These are phyloP conservation scores for Loxodonta africana DNA, from an alignment of 2,113 vertebrate species.

Conservation along the genomic window DNA sequence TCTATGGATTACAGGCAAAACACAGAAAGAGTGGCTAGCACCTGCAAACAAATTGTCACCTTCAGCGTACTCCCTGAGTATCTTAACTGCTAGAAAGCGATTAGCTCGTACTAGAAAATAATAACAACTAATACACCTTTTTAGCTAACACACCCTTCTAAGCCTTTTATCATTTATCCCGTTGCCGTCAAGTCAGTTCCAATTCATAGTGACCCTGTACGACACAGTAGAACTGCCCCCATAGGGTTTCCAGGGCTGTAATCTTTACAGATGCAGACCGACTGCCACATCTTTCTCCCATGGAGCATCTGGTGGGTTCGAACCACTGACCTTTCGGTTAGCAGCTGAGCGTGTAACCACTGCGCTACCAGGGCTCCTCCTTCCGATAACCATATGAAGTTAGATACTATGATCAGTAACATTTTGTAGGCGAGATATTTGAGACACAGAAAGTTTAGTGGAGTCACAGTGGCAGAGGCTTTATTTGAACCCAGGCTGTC, in stretches of 20 bases:
- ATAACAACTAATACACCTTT: neutral
- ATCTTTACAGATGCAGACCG: too few relatives aligned
- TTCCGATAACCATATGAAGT: conserved; percentile 27
- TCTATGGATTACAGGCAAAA: neutral
- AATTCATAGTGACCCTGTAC: neutral
- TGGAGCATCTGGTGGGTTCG: neutral
- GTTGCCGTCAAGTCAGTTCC: neutral
- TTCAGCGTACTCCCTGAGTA: neutral
- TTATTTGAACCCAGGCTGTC: conserved; percentile 47
- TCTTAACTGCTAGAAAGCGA: conserved; percentile 52
- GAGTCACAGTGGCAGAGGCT: conserved; percentile 23
- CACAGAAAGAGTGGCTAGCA: neutral
- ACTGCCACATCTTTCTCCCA: too few relatives aligned
- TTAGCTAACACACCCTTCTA: neutral
- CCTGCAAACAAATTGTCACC: neutral
- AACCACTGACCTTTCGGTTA: neutral
- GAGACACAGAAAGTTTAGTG: conserved; percentile 16
- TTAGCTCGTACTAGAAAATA: conserved; percentile 48
- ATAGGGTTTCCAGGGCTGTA: neutral
- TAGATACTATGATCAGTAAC: conserved; percentile 21
- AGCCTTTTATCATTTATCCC: neutral
- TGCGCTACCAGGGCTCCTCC: neutral
- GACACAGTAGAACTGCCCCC: neutral
- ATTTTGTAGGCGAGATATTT: conserved; percentile 4
- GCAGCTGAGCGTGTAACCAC: neutral